Conservation (phyloP, 92 coral and sea anemone genomes). For the Nematostella vectensis region DNA sequence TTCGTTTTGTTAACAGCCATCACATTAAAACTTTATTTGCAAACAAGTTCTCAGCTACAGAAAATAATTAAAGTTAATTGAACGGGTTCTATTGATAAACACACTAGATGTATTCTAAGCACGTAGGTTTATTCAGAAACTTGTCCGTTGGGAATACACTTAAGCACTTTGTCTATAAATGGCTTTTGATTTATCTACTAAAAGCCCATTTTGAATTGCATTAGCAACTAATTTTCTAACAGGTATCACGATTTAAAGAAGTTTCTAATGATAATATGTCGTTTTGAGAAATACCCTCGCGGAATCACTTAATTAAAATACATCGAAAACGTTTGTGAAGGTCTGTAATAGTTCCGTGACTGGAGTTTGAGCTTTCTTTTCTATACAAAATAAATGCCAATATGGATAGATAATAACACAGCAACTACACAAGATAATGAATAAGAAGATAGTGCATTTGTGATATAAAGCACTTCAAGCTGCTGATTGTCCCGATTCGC, state of each 20-base stretch:
- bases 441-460: too few relatives aligned
- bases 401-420: too few relatives aligned
- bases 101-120: conserved; percentile 12
- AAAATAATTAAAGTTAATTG: conserved; percentile 40
- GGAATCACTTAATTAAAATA: neutral
- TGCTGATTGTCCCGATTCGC: too few relatives aligned
- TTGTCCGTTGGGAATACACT: conserved; percentile 18
- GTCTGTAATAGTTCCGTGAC: too few relatives aligned
- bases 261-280: too few relatives aligned
- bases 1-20: conserved; percentile 56
- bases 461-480: too few relatives aligned
- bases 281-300: too few relatives aligned
- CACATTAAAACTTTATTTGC: conserved; percentile 37
- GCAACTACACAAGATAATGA: too few relatives aligned
- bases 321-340: neutral
- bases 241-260: neutral
- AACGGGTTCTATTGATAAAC: conserved; percentile 8
- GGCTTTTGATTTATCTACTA: neutral
- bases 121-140: neutral
- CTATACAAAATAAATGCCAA: too few relatives aligned
- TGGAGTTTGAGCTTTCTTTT: too few relatives aligned
- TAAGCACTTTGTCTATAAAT: neutral
- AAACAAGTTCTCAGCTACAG: conserved; percentile 31
- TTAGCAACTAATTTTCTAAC: too few relatives aligned
- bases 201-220: neutral